Evolutionary conservation across 2,888 invertebrate species (phyloP).

Genomic region (Pilophorus perplexus): DNA sequence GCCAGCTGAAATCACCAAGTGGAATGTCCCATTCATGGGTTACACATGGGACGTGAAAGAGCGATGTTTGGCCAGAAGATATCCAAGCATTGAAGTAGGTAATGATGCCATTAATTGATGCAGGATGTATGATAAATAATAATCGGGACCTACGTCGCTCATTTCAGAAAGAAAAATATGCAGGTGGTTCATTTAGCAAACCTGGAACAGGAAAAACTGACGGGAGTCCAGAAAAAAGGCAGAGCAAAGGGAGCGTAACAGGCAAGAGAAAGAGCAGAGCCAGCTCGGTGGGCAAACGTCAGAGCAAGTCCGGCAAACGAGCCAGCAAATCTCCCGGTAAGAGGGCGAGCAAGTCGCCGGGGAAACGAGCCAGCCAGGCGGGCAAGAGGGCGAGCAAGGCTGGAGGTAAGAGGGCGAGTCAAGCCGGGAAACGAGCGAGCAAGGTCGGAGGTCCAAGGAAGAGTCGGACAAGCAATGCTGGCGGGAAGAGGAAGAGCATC

Average conservation of each 20-base stretch:
- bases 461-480: neutral
- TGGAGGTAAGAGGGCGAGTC: neutral
- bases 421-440: neutral
- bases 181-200: neutral
- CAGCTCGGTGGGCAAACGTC: neutral
- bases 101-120: no score
- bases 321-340: no score
- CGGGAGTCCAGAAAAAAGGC: no score
- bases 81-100: constrained; percentile 26
- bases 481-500: neutral
- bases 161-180: constrained; percentile 21
- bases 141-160: neutral
- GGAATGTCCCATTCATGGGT: constrained; percentile 33
- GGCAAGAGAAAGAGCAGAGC: constrained; percentile 2
- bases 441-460: neutral
- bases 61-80: constrained; percentile 26
- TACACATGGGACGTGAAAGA: constrained; percentile 43
- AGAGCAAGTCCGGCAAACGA: no score
- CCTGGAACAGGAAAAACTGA: neutral
- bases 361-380: neutral
- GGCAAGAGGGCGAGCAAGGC: neutral
- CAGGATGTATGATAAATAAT: neutral
- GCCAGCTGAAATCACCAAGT: constrained; percentile 36
- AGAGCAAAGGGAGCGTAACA: no score
- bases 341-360: neutral